Percentiles rank a stretch among this genome's conserved stretches.
phyloP scores from a whole-genome alignment of 2,113 vertebrate genomes.

The Mungos mungo region DNA sequence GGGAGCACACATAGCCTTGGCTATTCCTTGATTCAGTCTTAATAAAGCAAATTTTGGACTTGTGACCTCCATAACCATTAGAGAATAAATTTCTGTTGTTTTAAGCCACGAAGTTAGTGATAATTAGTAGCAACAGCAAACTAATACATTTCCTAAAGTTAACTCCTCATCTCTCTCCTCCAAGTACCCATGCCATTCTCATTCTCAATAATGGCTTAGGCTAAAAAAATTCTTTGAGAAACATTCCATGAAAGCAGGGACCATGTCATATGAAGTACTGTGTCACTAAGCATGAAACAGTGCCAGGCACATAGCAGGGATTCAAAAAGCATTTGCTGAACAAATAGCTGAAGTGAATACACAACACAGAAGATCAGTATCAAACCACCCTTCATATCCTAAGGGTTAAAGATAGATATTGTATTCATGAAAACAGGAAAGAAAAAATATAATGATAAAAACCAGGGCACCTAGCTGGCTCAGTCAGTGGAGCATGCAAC shows the following conservation, averaged over 20 bases:
- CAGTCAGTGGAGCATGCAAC: background rate
- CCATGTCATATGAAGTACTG: background rate
- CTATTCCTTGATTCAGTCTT: background rate
- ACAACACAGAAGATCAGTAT: background rate
- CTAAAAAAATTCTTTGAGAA: background rate
- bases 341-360: background rate
- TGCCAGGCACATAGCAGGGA: background rate
- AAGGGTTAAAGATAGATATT: background rate
- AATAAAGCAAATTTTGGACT: background rate
- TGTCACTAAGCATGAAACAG: background rate
- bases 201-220: background rate
- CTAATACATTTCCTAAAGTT: background rate
- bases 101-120: background rate
- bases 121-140: background rate
- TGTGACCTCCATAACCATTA: background rate
- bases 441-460: background rate
- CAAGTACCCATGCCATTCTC: background rate
- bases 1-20: rapidly evolving
- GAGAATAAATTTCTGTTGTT: background rate
- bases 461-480: background rate
- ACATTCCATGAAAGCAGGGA: background rate
- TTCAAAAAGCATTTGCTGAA: background rate
- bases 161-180: background rate
- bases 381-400: background rate
- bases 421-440: background rate